Base-by-base conservation (phyloP, 2,113 vertebrate genomes). In the Aix galericulata region DNA sequence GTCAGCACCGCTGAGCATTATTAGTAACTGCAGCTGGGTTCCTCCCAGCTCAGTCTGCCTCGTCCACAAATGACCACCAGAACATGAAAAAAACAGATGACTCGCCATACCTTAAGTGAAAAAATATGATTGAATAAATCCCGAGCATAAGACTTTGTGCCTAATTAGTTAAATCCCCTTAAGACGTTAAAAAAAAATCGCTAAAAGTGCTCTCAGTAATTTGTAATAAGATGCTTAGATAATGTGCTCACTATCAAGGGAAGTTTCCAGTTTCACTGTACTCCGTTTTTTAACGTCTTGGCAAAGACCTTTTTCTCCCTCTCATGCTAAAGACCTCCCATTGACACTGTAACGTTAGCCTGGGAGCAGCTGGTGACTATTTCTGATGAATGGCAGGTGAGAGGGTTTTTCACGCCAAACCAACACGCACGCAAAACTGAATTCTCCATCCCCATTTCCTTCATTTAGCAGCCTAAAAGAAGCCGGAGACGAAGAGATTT, bases 131-230 rank as follows among this genome's bases (percentile, higher is more conserved):
- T 86, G 80, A 95, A 96, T 95, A 95, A 97, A 92, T 94, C 94
- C 88, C 2, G 0, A 93, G 90, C 89, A 71, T 94, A 95, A 97
- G 95, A 96, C 94, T 96, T 96, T 95, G 93, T 94, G 93, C 89
- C 74, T 97, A 95, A 97, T 95, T 96, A 97, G 93, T 92, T 96
- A 96, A 96, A 96, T 97, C 92, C 86, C 88, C 78, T 74, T 94
- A 94, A 91, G 84, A 94, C 69, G 71, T 69, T 46, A 20, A 77
- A 94, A 82, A 92, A 97, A 89, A 92, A 38, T 27, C 38, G 83
- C 85, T 89, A 79, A 94, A 96, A 97, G 89, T 91, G 91, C 48
- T 95, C 86, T 91, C 69, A 71, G 89, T 94, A 96, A 90, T 89
- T 97, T 93, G 91, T 87, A 96, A 96, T 96, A 86, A 95, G 96